A percentile compares a stretch with the other conserved stretches of the same genome.
These are phyloP conservation scores for Achlya flavicornis DNA, from an alignment of 2,888 invertebrate genomes.

Conservation along the genomic window DNA sequence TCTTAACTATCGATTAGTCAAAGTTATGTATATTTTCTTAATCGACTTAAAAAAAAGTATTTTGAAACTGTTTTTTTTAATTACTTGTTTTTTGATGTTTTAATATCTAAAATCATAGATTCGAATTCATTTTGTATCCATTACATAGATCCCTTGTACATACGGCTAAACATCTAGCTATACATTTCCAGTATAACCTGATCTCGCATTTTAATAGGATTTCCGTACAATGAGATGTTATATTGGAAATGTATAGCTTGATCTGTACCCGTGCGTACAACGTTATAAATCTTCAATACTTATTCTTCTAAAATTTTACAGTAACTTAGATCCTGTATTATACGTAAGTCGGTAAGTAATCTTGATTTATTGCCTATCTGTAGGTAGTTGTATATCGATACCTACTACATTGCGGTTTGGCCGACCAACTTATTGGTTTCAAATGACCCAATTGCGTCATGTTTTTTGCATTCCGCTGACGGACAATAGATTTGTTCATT, in stretches of 20 bases:
- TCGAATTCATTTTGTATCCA: background rate
- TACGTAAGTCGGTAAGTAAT: conserved; percentile 2
- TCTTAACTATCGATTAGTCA: conserved; percentile 11
- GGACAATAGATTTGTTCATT: conserved; percentile 65
- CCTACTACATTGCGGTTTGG: conserved; percentile 64
- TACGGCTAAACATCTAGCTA: too few relatives aligned
- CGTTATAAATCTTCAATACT: background rate
- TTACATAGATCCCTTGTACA: background rate
- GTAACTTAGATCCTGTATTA: conserved; percentile 3
- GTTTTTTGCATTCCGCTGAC: conserved; percentile 70
- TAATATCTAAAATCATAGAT: background rate
- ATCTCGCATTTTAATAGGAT: too few relatives aligned
- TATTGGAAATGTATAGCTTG: too few relatives aligned
- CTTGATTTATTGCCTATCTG: conserved; percentile 30
- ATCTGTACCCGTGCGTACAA: too few relatives aligned
- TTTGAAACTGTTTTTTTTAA: too few relatives aligned
- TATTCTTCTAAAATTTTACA: background rate
- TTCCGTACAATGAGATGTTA: too few relatives aligned
- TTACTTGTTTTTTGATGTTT: too few relatives aligned
- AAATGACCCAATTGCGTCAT: conserved; percentile 75
- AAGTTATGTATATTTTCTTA: too few relatives aligned
- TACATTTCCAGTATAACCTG: too few relatives aligned
- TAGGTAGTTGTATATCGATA: conserved; percentile 60
- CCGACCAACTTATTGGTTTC: conserved; percentile 71
- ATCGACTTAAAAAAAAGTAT: too few relatives aligned